phyloP scores from a whole-genome alignment of 2,888 invertebrate genomes.

The Pammene aurita region DNA sequence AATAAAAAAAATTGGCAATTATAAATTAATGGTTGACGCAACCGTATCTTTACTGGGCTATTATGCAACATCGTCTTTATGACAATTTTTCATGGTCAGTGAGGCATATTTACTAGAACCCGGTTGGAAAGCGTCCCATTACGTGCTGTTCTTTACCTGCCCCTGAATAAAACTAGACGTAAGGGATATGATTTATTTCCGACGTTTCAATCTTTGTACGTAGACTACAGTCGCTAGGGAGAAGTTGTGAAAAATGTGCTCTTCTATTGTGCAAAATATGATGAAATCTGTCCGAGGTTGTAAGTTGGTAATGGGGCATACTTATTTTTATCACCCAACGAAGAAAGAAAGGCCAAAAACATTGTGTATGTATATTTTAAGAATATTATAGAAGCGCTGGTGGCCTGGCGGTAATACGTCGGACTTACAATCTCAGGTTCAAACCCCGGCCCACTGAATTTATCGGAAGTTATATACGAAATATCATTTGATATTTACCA shows the following conservation, averaged over 20 bases:
- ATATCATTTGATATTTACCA: too few relatives aligned
- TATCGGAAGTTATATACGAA: too few relatives aligned
- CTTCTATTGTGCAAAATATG: constrained; percentile 5
- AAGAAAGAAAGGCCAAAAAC: background rate
- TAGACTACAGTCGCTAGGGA: constrained; percentile 28
- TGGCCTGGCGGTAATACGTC: too few relatives aligned
- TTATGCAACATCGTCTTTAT: background rate
- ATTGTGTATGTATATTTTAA: background rate
- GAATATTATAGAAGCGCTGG: too few relatives aligned
- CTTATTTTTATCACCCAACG: background rate
- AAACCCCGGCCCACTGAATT: too few relatives aligned
- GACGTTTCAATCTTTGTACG: constrained; percentile 39
- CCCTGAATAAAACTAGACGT: constrained; percentile 20
- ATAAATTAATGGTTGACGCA: too few relatives aligned
- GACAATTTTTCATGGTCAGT: background rate
- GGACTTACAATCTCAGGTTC: too few relatives aligned
- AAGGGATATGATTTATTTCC: constrained; percentile 33
- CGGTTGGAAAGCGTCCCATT: background rate
- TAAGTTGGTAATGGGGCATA: background rate
- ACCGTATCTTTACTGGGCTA: too few relatives aligned
- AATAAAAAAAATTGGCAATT: too few relatives aligned
- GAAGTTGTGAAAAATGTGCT: constrained; percentile 8
- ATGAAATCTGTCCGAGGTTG: background rate
- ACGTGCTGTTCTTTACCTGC: constrained; percentile 7
- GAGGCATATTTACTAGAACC: background rate